Evolutionary conservation across 2,797 vertebrate genomes (phyloP).

Genomic region (Enteromius trimaculatus): DNA sequence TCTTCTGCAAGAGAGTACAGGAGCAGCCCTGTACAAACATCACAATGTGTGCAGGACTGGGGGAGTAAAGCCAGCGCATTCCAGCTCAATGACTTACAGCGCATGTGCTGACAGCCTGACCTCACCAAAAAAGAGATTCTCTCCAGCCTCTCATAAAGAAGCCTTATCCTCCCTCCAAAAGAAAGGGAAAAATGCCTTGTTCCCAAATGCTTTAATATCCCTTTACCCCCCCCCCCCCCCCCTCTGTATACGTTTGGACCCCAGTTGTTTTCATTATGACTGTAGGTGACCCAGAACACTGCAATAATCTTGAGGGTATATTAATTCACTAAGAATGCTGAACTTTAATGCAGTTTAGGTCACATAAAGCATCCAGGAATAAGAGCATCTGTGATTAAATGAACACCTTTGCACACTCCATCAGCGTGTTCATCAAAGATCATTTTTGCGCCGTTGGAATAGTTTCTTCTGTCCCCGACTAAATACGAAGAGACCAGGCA

Average conservation of each 20-base stretch:
- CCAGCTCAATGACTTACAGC: conserved; percentile 54
- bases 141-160: conserved; percentile 37
- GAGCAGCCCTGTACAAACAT: conserved; percentile 42
- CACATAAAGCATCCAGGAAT: conserved; percentile 2
- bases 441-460: neutral
- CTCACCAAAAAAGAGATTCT: conserved; percentile 28
- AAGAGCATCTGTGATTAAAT: conserved; percentile 6
- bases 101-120: conserved; percentile 52
- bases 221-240: no score
- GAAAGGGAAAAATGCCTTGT: neutral
- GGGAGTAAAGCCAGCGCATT: conserved; percentile 41
- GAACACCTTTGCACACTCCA: neutral
- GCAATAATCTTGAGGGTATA: conserved; percentile 5
- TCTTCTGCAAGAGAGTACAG: conserved; percentile 33
- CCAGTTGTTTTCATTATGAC: conserved; percentile 27
- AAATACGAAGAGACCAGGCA: neutral
- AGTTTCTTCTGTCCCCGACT: neutral
- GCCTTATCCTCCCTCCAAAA: conserved; percentile 9
- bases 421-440: conserved; percentile 18
- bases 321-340: conserved; percentile 6
- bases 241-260: neutral
- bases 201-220: conserved; percentile 12
- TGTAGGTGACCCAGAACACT: conserved; percentile 26
- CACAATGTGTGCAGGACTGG: conserved; percentile 6
- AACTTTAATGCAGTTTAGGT: neutral